These are phyloP conservation scores for Nannobrachium achirus DNA, from an alignment of 2,113 vertebrate species.

Conservation along the genomic window DNA sequence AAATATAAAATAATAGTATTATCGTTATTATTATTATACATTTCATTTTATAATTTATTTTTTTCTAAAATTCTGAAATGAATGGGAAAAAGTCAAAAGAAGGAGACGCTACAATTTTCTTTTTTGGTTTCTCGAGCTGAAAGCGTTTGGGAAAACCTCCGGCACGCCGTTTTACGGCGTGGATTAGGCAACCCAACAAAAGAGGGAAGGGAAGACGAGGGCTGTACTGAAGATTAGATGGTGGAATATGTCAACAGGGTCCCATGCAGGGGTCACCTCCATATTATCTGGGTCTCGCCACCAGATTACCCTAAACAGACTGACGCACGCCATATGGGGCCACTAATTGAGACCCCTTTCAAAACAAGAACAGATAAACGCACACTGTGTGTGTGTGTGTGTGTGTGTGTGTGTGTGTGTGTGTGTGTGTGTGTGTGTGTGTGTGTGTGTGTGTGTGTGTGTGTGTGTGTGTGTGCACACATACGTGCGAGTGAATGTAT, in stretches of 20 bases:
- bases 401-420: no score
- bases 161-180: slow-evolving; percentile 7
- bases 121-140: no score
- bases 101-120: no score
- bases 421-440: no score
- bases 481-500: no score
- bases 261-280: neutral
- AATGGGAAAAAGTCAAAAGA: no score
- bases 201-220: slow-evolving; percentile 5
- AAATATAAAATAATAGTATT: no score
- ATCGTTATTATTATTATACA: no score
- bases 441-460: no score
- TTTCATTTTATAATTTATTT: no score
- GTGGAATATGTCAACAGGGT: slow-evolving; percentile 33
- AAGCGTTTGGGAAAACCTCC: slow-evolving; percentile 4
- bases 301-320: slow-evolving; percentile 30
- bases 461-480: no score
- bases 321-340: slow-evolving; percentile 3
- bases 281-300: slow-evolving; percentile 20
- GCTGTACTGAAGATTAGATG: neutral
- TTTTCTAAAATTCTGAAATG: no score
- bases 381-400: neutral
- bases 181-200: neutral
- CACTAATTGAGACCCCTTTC: slow-evolving; percentile 29
- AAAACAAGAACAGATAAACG: slow-evolving; percentile 22